Base-by-base conservation (phyloP, 2,797 vertebrate genomes). In the Oreortyx pictus region DNA sequence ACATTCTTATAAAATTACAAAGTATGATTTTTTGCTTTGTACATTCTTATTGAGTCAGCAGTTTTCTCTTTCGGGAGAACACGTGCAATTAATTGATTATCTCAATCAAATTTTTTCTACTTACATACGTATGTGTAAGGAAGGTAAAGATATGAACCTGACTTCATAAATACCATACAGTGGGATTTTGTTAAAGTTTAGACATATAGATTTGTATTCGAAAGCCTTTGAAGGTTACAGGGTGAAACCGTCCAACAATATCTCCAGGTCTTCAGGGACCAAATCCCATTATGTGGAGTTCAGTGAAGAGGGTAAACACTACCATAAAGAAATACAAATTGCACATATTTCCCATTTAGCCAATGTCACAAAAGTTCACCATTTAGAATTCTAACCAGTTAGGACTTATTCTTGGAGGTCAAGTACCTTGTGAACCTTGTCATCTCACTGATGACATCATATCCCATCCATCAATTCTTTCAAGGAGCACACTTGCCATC, bases 371-470 rank as follows among this genome's bases (percentile, higher is more conserved):
- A 82, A 97, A 98, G 98, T 98, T 98, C 98, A 98, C 96, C 96
- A 98, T 98, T 98, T 98, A 97, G 98, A 99, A 98, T 98, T 98
- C 98, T 98, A 98, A 98, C 98, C 98, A 98, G 98, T 98, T 98
- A 97, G 96, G 94, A 97, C 97, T 97, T 97, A 97, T 98, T 98
- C 98, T 97, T 97, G 93, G 97, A 98, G 98, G 98, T 97, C 97
- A 96, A 98, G 97, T 98, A 98, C 98, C 98, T 98, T 98, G 98
- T 98, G 98, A 97, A 98, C 97, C 97, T 98, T 98, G 98, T 99
- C 98, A 98, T 98, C 97, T 98, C 97, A 96, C 94, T 98, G 98
- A 99, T 99, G 99, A 99, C 98, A 99, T 99, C 99, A 99, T 98
- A 98, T 98, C 98, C 98, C 98, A 99, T 99, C 98, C 98, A 99